phyloP scores from a whole-genome alignment of 2,113 vertebrate genomes.

The Erythrolamprus reginae region DNA sequence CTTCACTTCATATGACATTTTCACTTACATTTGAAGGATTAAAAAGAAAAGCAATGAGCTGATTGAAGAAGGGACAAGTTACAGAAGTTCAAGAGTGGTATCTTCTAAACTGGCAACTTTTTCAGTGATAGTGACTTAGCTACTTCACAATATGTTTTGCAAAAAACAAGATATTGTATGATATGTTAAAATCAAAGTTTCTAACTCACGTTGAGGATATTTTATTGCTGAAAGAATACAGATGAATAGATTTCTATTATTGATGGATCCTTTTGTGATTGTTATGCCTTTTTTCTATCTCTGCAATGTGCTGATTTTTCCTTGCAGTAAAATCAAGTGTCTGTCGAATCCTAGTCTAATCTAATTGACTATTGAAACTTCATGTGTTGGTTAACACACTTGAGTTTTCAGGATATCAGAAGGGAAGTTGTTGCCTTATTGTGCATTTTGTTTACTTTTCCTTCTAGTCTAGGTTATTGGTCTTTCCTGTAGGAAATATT shows the following conservation, averaged over 20 bases:
- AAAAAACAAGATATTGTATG: not conserved
- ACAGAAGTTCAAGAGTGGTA: not conserved
- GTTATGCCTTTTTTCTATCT: not conserved
- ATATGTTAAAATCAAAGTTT: not conserved
- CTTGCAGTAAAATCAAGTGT: not conserved
- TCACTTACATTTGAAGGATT: conserved; percentile 1
- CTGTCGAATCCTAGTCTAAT: not conserved
- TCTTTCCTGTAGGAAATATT: not conserved
- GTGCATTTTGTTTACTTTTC: not conserved
- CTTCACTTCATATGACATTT: not conserved
- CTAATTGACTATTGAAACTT: not conserved
- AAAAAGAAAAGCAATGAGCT: not conserved
- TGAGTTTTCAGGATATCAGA: not conserved
- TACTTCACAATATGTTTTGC: not conserved
- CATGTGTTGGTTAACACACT: not conserved
- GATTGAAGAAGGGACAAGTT: not conserved
- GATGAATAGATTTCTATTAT: not conserved
- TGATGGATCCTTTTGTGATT: not conserved
- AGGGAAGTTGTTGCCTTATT: not conserved
- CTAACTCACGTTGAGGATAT: not conserved
- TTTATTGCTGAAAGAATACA: not conserved
- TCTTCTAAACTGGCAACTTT: not conserved
- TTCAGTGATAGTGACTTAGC: not conserved
- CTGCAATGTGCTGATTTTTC: not conserved
- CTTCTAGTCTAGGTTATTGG: not conserved